phyloP scores from a whole-genome alignment of 1,140 invertebrate genomes.

The Drosophila bipectinata region DNA sequence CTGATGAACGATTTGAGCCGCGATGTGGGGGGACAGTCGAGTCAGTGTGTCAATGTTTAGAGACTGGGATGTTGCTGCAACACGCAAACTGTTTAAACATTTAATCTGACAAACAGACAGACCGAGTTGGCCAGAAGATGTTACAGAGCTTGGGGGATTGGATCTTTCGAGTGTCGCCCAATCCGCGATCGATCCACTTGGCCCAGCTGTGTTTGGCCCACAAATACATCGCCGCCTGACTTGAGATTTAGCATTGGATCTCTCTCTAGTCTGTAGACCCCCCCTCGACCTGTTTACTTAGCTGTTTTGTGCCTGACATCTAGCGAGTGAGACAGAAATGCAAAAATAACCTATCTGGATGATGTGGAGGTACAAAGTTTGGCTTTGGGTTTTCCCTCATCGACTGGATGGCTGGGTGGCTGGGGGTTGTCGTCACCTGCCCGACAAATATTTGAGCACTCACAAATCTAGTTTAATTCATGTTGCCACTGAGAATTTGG shows the following conservation, averaged over 20 bases:
- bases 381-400: slow-evolving; percentile 55
- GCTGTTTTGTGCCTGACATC: slow-evolving; percentile 41
- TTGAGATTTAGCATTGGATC: slow-evolving; percentile 76
- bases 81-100: slow-evolving; percentile 78
- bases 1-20: slow-evolving; percentile 52
- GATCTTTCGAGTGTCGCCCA: slow-evolving; percentile 10
- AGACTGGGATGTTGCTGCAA: slow-evolving; percentile 65
- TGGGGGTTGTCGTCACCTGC: slow-evolving; percentile 29
- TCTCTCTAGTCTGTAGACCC: neutral
- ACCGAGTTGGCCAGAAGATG: slow-evolving; percentile 52
- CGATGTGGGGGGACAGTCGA: slow-evolving; percentile 19
- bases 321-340: slow-evolving; percentile 26
- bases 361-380: slow-evolving; percentile 13
- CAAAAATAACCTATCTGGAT: slow-evolving; percentile 17
- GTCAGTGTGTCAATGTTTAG: slow-evolving; percentile 64
- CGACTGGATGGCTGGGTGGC: neutral
- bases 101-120: slow-evolving; percentile 62
- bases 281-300: slow-evolving; percentile 42
- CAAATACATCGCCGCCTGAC: slow-evolving; percentile 53
- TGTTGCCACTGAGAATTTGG: slow-evolving; percentile 63
- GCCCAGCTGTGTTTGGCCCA: slow-evolving; percentile 73
- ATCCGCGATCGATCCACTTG: slow-evolving; percentile 30
- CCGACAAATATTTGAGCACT: slow-evolving; percentile 69
- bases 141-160: slow-evolving; percentile 41
- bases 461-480: slow-evolving; percentile 81